phyloP scores from a whole-genome alignment of 1,140 invertebrate species.

The Drosophila lacertosa region DNA sequence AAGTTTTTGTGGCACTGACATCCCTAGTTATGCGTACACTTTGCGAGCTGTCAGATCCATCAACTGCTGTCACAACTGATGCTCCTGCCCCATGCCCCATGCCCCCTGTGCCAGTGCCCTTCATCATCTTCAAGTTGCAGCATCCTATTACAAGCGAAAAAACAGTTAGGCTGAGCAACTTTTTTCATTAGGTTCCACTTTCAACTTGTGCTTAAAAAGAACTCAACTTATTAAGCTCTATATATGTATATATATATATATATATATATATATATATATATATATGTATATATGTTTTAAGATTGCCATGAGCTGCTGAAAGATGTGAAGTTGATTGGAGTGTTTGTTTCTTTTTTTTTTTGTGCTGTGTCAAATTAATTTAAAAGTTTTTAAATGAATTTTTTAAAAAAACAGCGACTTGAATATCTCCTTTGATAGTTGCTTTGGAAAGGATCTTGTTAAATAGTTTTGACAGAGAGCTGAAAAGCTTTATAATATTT shows the following conservation, averaged over 20 bases:
- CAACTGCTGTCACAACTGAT: conserved; percentile 57
- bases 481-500: too few species aligned
- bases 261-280: conserved; percentile 6
- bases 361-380: conserved; percentile 36
- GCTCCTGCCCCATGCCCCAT: too few species aligned
- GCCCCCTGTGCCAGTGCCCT: neutral
- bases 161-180: conserved; percentile 32
- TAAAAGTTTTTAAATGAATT: conserved; percentile 24
- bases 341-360: neutral
- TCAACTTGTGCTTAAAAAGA: conserved; percentile 3
- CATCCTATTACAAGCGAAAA: conserved; percentile 17
- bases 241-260: conserved; percentile 6
- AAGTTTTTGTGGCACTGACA: conserved; percentile 40
- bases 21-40: conserved; percentile 35
- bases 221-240: conserved; percentile 2
- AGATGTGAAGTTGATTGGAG: conserved; percentile 20
- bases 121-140: conserved; percentile 13
- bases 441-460: neutral
- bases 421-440: neutral
- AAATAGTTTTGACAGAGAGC: too few species aligned
- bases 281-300: too few species aligned
- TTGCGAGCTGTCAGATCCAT: conserved; percentile 59
- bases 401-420: neutral
- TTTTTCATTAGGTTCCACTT: conserved; percentile 48
- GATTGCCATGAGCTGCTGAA: conserved; percentile 15